Base-by-base conservation (phyloP, 1,140 invertebrate genomes). In the Pararge aegeria region DNA sequence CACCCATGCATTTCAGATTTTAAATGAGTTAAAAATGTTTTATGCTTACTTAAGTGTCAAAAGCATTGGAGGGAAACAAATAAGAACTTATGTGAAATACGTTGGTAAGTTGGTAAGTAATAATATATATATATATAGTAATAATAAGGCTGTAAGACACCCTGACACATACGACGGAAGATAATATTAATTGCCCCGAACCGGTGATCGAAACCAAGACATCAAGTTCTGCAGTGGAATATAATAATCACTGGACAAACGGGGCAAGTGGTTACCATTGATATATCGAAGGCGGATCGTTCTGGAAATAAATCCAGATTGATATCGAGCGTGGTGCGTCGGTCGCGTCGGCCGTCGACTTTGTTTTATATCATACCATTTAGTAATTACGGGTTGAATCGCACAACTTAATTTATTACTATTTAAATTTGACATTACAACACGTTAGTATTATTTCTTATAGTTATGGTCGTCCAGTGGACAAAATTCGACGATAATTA, bases 211-310 rank as follows among this genome's bases (percentile, higher is more conserved):
- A n/a, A n/a, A n/a, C n/a, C n/a, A n/a, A n/a, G n/a, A n/a, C n/a
- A n/a, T n/a, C n/a, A n/a, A n/a, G n/a, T n/a, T n/a, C n/a, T n/a
- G n/a, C n/a, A n/a, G n/a, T n/a, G n/a, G n/a, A n/a, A n/a, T n/a
- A n/a, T n/a, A n/a, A n/a, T n/a, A n/a, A n/a, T n/a, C n/a, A n/a
- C n/a, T n/a, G n/a, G n/a, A n/a, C n/a, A n/a, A n/a, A n/a, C n/a
- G n/a, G n/a, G n/a, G 7, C 18, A 42, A 34, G 51, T 54, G 34
- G 51, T 54, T 54, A 54, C 9, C 19, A 40, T 18, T 54, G 51
- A 54, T 54, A 54, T 54, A 54, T 54, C 34, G 37, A 37, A 21
- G 51, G 18, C 19, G 38, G 38, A 15, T 18, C 38, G 15, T 42
- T 42, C 15, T 13, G 16, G 13, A 51, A 38, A 38, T 38, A 34